Percentiles rank a stretch among this genome's conserved stretches.
Evolutionary conservation across 2,797 vertebrate genomes (phyloP).

Genomic region (Psittacula derbiana): DNA sequence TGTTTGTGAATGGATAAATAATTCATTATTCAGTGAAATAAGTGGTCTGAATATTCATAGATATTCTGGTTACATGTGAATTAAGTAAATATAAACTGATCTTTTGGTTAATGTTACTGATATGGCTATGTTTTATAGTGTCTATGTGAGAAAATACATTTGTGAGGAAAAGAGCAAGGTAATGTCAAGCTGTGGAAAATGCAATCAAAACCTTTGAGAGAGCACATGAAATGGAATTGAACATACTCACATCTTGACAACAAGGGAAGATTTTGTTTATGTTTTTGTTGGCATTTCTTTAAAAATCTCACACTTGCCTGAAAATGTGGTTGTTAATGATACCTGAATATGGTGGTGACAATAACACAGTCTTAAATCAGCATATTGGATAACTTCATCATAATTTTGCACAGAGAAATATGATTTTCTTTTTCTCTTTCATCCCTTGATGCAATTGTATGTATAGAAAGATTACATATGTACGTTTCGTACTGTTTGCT

Average conservation of each 20-base stretch:
- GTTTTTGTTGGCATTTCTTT: not conserved
- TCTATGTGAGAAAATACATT: not conserved
- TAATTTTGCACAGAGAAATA: not conserved
- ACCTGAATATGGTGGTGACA: constrained; percentile 14
- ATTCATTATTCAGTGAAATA: not conserved
- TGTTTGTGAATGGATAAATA: not conserved
- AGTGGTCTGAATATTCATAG: not conserved
- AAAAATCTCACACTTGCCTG: not conserved
- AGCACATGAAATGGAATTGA: not conserved
- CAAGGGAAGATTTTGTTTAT: not conserved
- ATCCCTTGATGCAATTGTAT: not conserved
- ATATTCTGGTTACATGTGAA: not conserved
- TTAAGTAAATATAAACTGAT: not conserved
- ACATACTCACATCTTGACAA: not conserved
- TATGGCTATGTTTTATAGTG: not conserved
- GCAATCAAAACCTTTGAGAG: not conserved
- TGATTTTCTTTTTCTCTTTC: not conserved
- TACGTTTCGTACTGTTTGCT: not conserved
- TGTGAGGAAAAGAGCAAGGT: not conserved
- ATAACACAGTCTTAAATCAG: constrained; percentile 31
- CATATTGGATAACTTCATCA: not conserved
- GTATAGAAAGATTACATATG: not conserved
- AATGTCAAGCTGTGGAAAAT: not conserved
- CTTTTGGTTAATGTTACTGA: not conserved
- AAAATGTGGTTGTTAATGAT: constrained; percentile 23